Evolutionary conservation across 2,797 vertebrate species (phyloP).

Genomic region (Catharus ustulatus): DNA sequence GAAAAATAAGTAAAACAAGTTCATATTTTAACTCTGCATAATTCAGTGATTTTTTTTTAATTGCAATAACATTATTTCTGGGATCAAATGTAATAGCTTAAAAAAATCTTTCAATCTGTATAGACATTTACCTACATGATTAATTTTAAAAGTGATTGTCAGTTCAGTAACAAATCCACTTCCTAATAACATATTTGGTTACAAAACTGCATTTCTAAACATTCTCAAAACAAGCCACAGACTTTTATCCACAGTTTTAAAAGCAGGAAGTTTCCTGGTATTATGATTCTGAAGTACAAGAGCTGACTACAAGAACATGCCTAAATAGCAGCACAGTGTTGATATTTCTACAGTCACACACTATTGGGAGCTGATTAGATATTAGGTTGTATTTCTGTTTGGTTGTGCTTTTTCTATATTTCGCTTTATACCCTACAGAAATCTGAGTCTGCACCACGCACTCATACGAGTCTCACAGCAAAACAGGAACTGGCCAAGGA

Average conservation of each 20-base stretch:
- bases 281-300: background rate
- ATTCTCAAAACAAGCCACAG: background rate
- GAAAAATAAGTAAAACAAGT: background rate
- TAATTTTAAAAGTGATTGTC: background rate
- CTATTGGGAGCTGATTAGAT: background rate
- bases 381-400: background rate
- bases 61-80: background rate
- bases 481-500: background rate
- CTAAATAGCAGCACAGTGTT: background rate
- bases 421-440: background rate
- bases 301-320: background rate
- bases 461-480: background rate
- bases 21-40: background rate
- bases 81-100: background rate
- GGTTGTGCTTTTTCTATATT: fast-evolving
- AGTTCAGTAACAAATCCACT: background rate
- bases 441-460: background rate
- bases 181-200: background rate
- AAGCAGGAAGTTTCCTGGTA: background rate
- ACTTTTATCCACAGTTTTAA: background rate
- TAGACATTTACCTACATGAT: background rate
- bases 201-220: background rate
- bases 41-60: background rate
- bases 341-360: background rate
- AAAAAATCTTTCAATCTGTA: fast-evolving